Base-by-base conservation (phyloP, 2,888 invertebrate genomes). In the Phragmatobia fuliginosa region DNA sequence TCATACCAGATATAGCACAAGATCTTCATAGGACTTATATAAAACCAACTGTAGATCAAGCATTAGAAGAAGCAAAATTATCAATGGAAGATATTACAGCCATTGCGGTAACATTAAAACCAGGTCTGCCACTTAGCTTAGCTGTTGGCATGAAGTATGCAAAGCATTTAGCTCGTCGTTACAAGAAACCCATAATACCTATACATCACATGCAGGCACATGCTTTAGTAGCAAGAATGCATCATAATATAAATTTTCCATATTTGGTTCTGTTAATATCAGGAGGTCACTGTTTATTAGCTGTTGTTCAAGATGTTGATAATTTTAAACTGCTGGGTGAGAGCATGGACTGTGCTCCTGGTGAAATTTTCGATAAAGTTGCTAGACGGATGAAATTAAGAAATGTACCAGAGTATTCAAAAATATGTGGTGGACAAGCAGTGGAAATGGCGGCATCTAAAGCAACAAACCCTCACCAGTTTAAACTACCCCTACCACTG, bases 171-270 rank as follows among this genome's bases (percentile, higher is more conserved):
- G 97, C 97, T 5, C 93, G 95, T 66, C 90, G 94, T 64, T 95
- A 96, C 77, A 94, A 96, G 0, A 98, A 97, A 90, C 99, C 99
- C 0, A 96, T 99, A 68, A 98, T 99, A 88, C 99, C 99, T 0
- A 98, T 99, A 77, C 99, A 99, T 93, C 99, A 99, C 84, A 99
- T 99, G 99, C 97, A 99, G 95, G 99, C 99, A 1, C 99, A 99
- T 95, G 99, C 99, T 18, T 94, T 99, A 68, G 98, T 98, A 45
- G 97, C 97, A 11, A 96, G 99, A 89, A 97, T 99, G 97, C 93
- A 94, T 58, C 84, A 96, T 85, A 88, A 96, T 81, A 94, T 98
- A 67, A 91, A 96, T 62, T 99, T 98, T 94, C 99, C 99, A 63
- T 99, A 97, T 92, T 92, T 99, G 73, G 98, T 98, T 33, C 94